Base-by-base conservation (phyloP, 2,888 invertebrate species). In the Onthophagus sagittarius region DNA sequence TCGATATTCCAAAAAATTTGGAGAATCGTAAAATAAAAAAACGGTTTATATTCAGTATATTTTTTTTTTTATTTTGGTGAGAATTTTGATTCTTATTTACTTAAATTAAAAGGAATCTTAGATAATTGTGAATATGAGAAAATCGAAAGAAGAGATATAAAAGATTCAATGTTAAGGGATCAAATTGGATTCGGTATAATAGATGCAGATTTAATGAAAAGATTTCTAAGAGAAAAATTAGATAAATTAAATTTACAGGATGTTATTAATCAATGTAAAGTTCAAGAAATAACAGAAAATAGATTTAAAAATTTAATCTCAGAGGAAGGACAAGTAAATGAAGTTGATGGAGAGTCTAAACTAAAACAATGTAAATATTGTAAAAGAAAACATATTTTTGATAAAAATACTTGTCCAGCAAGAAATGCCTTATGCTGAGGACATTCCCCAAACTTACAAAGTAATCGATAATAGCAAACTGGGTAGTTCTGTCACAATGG, bases 331-430 rank as follows among this genome's bases (percentile, higher is more conserved):
- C 5, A 33, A 5, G 33, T 33, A 7, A 11, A 31, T 13, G 63
- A 73, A 62, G 23, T n/a, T n/a, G n/a, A n/a, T n/a, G n/a, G n/a
- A n/a, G n/a, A n/a, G n/a, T n/a, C n/a, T n/a, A 73, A 65, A 23
- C 70, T 15, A 13, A 65, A 15, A 62, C 14, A 23, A 63, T 73
- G 73, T 23, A 32, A 39, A 63, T 73, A 64, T 33, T 73, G 73
- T 71, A 71, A 39, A 11, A 33, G 71, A 39, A 32, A 64, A 15
- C 71, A 73, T 63, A n/a, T n/a, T n/a, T n/a, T n/a, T n/a, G n/a
- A n/a, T n/a, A n/a, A 71, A 39, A 53, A 33, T 33, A 13, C 63
- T 39, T 73, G 73, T 31, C 70, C 63, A 31, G 71, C 71, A 7
- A 33, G 33, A 7, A 33, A 33, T 33, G 33, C 33, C 7, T 7